Base-by-base conservation (phyloP, 2,888 invertebrate species). In the Nasonovia ribisnigri region DNA sequence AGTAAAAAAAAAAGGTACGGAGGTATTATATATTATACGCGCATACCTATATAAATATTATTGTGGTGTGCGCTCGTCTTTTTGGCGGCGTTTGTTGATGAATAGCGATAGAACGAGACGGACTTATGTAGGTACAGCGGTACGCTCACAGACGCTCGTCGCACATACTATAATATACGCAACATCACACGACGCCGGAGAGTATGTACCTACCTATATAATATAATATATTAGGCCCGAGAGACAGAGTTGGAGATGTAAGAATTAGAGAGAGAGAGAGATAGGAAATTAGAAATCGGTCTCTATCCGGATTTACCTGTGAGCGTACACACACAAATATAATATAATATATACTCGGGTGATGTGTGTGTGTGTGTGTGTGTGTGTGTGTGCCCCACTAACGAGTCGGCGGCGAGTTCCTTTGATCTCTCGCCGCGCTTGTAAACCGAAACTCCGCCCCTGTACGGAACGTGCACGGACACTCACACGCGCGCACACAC, bases 381-480 rank as follows among this genome's bases (percentile, higher is more conserved):
- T 43, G 60, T 89, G 60, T 46, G 43, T 89, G 90, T 67, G 60
- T 92, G 86, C 86, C 91, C 91, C 92, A 88, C 92, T 88, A 88
- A 92, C 92, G 88, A 92, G 92, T 87, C 57, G 84, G 42, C 86
- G 87, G 92, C 48, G 42, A 67, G 43, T 11, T 36, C 91, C 54
- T 91, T 91, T 91, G 91, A 91, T 91, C 91, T 91, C 51, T 84
- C 42, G 24, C 26, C 48, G 36, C 77, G 84, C 29, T 84, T n/a
- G 91, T 84, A 51, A 91, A 43, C 91, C 91, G 84, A 91, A 91
- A 91, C 91, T 91, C 91, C 91, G 91, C 90, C 91, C 43, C 89
- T 51, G 51, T 51, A 84, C 77, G 26, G 26, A n/a, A 42, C 42
- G 24, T 16, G 20, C 20, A 16, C 84, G 20, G 16, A 36, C 84